Evolutionary conservation across 1,140 invertebrate species (phyloP).

Genomic region (Drosophila varians): DNA sequence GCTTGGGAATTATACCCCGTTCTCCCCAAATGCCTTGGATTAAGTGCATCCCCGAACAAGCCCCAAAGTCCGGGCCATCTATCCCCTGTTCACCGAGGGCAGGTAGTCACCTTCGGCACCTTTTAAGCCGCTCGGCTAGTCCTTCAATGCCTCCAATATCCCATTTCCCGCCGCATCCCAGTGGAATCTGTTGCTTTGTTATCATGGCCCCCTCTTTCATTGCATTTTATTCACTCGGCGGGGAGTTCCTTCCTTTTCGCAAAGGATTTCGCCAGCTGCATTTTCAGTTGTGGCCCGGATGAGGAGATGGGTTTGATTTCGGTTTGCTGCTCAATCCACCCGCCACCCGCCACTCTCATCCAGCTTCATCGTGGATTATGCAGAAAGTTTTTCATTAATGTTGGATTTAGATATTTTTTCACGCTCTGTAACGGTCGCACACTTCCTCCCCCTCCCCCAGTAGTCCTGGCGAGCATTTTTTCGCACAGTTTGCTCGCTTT

Average conservation of each 20-base stretch:
- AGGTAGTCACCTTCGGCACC: constrained; percentile 63
- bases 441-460: constrained; percentile 14
- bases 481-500: constrained; percentile 44
- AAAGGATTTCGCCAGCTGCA: constrained; percentile 63
- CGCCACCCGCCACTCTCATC: too few relatives aligned
- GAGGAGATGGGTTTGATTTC: constrained; percentile 42
- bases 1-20: constrained; percentile 7
- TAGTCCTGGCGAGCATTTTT: constrained; percentile 42
- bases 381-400: constrained; percentile 82
- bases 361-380: constrained; percentile 68
- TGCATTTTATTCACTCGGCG: constrained; percentile 61
- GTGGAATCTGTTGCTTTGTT: constrained; percentile 37
- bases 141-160: constrained; percentile 53
- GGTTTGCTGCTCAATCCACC: constrained; percentile 16
- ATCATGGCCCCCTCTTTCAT: constrained; percentile 35
- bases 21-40: constrained; percentile 29
- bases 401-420: constrained; percentile 82
- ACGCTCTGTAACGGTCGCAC: constrained; percentile 58
- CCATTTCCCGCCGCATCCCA: constrained; percentile 17
- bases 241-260: constrained; percentile 22
- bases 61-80: constrained; percentile 22
- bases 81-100: constrained; percentile 8
- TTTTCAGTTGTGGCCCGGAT: constrained; percentile 9
- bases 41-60: constrained; percentile 22
- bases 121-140: constrained; percentile 71